Evolutionary conservation across 2,888 invertebrate genomes (phyloP).

Genomic region (Tipula unca): DNA sequence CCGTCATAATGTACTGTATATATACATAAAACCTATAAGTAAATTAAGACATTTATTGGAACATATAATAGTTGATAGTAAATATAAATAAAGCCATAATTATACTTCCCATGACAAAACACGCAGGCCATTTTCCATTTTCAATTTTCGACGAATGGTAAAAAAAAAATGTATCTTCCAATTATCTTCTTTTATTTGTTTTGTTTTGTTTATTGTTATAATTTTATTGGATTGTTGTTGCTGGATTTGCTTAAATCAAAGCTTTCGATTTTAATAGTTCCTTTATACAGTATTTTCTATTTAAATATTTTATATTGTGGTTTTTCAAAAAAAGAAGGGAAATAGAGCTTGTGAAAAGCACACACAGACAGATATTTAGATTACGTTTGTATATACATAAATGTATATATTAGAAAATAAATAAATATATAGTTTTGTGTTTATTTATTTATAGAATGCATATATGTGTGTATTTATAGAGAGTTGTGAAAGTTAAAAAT

Average conservation of each 20-base stretch:
- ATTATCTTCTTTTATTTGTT: not conserved
- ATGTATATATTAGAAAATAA: not conserved
- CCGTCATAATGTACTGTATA: no score
- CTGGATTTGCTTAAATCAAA: not conserved
- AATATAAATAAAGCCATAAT: not conserved
- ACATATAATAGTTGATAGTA: not conserved
- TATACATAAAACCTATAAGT: not conserved
- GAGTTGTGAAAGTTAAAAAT: not conserved
- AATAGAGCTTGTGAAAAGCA: not conserved
- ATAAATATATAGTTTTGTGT: not conserved
- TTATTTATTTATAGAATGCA: not conserved
- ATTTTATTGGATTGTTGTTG: not conserved
- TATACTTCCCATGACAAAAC: not conserved
- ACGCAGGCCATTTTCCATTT: not conserved
- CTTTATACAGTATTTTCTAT: not conserved
- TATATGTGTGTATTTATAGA: not conserved
- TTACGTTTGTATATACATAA: not conserved
- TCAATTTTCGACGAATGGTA: not conserved
- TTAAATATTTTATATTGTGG: not conserved
- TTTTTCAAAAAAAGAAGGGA: not conserved
- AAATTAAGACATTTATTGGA: not conserved
- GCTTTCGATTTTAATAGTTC: not conserved
- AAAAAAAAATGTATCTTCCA: not conserved
- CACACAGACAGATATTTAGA: not conserved
- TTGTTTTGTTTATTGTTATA: not conserved